Evolutionary conservation across 2,888 invertebrate species (phyloP).

Genomic region (Phaedon cochleariae): DNA sequence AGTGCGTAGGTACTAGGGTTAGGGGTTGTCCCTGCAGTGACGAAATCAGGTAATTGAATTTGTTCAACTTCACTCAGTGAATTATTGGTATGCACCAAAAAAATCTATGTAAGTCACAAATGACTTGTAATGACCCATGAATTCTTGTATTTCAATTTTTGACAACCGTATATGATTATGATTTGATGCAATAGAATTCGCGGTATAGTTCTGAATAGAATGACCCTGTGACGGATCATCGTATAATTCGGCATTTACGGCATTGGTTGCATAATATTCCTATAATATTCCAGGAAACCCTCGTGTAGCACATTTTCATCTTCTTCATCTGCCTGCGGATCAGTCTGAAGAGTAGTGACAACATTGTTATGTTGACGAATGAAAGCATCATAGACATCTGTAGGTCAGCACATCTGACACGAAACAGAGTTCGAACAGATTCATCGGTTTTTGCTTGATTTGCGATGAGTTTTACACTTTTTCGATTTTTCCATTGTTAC

Average conservation of each 20-base stretch:
- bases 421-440: not conserved
- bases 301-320: not conserved
- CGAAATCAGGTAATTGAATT: constrained; percentile 13
- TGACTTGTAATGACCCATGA: not conserved
- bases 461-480: constrained; percentile 3
- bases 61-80: constrained; percentile 1
- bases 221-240: not conserved
- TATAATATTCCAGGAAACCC: constrained; percentile 8
- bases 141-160: not conserved
- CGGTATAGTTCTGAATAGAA: not conserved
- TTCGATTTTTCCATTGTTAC: constrained; percentile 4
- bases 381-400: not conserved
- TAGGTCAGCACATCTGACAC: not conserved
- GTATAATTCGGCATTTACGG: not conserved
- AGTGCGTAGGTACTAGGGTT: not conserved
- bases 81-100: not conserved
- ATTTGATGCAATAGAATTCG: not conserved
- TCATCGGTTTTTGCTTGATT: no score
- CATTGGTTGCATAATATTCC: not conserved
- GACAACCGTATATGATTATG: no score
- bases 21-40: constrained; percentile 2
- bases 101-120: not conserved
- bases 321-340: not conserved
- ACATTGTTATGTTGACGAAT: constrained; percentile 7
- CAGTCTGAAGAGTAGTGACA: not conserved